Base-by-base conservation (phyloP, 2,888 invertebrate species). In the Acanthopleura granulata region DNA sequence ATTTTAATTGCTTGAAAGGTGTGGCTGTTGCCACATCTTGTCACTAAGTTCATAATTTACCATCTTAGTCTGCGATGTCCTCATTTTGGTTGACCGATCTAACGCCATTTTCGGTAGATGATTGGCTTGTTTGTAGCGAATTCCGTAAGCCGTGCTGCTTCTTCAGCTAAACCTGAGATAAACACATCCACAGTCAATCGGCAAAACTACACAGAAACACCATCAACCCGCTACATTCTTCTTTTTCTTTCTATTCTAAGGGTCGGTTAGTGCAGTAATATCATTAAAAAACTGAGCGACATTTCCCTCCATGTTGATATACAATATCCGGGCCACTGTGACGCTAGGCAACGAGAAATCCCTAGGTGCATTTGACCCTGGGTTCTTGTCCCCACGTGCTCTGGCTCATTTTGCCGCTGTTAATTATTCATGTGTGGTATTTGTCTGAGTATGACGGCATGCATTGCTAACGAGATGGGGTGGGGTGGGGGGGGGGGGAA, bases 241-340 rank as follows among this genome's bases (percentile, higher is more conserved):
- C 16, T 16, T 15, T 16, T 66, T 27, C 30, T 29, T 66, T 22
- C 25, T 66, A 22, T 22, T 66, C 66, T 25, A 29, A 29, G 25
- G 15, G 3, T n/a, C 57, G 57, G 18, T 57, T 57, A 18, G 22
- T 57, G 57, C 57, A 57, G 6, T 16, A 57, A 12, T 57, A 22
- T n/a, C 57, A n/a, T 57, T 12, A 57, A 57, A 3, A 57, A 3
- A 57, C 57, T 3, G 22, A 73, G n/a, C 22, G 40, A 62, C 72
- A 29, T 71, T 79, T 81, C 81, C 82, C 82, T 78, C 82, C 84
- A 83, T 85, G 82, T 82, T 83, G 71, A 80, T 81, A 84, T 82
- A 80, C 84, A 83, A 79, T 83, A 85, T 85, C 84, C 84, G 85
- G 85, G 84, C 75, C 71, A 61, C 77, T 75, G 76, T 76, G 87